Evolutionary conservation across 2,888 invertebrate species (phyloP).

Genomic region (Chalcis sispes): DNA sequence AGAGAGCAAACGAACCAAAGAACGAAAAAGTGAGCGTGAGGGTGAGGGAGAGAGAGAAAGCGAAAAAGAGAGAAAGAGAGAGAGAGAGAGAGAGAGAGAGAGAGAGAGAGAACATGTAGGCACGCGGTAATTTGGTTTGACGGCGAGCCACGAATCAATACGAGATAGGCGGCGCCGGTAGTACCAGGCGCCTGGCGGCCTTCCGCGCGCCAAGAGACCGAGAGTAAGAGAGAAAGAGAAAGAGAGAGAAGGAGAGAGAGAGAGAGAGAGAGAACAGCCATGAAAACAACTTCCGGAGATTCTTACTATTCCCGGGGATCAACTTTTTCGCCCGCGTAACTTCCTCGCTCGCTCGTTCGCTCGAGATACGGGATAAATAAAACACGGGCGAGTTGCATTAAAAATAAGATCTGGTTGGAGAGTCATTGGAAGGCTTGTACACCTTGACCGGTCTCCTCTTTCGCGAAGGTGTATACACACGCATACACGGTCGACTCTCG

Average conservation of each 20-base stretch:
- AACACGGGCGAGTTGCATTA: background rate
- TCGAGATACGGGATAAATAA: background rate
- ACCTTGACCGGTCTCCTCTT: constrained; percentile 26
- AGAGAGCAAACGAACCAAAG: too few species aligned
- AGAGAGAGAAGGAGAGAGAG: background rate
- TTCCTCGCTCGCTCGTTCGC: background rate
- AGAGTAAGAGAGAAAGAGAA: background rate
- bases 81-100: background rate
- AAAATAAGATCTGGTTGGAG: background rate
- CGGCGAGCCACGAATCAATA: constrained; percentile 53
- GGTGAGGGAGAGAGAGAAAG: background rate
- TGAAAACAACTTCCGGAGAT: constrained; percentile 42
- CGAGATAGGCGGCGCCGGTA: constrained; percentile 37
- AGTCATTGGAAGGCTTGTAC: constrained; percentile 3
- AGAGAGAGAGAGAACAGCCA: background rate
- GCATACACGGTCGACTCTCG: too few species aligned
- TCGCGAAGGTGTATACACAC: too few species aligned
- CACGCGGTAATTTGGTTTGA: constrained; percentile 44
- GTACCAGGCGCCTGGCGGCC: background rate
- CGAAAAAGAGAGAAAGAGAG: background rate
- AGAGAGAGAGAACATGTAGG: background rate
- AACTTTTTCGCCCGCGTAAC: background rate
- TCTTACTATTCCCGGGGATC: constrained; percentile 4
- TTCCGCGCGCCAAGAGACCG: background rate
- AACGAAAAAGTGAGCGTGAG: background rate